Evolutionary conservation across 2,888 invertebrate species (phyloP).

Genomic region (Pseudanteris insignis): DNA sequence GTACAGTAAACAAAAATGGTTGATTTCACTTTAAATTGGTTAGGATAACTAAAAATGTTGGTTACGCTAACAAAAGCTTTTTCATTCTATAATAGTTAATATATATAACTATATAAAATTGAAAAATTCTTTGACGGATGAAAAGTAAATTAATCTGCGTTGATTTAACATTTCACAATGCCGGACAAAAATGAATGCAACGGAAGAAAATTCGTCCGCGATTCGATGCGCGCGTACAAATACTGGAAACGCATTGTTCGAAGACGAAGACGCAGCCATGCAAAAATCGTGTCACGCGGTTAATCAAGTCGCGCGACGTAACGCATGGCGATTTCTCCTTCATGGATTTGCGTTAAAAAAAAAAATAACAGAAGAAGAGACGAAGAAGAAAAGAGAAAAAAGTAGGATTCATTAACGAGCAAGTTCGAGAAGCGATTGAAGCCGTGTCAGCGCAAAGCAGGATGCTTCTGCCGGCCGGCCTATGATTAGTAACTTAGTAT

Average conservation of each 20-base stretch:
- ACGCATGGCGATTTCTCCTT: conserved; percentile 39
- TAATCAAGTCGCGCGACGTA: conserved; percentile 33
- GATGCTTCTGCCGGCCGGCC: conserved; percentile 46
- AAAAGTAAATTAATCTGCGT: too few relatives aligned
- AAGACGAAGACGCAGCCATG: conserved; percentile 38
- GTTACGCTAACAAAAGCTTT: too few relatives aligned
- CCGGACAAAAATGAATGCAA: too few relatives aligned
- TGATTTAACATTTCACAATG: too few relatives aligned
- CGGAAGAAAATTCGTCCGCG: too few relatives aligned
- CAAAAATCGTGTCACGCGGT: conserved; percentile 37
- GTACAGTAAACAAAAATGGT: too few relatives aligned
- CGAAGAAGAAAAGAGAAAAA: conserved; percentile 7
- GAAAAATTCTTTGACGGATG: too few relatives aligned
- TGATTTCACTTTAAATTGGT: too few relatives aligned
- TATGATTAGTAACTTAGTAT: conserved; percentile 56
- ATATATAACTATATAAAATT: too few relatives aligned
- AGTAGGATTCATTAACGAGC: conserved; percentile 31
- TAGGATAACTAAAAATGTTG: too few relatives aligned
- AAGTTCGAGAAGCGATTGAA: conserved; percentile 25
- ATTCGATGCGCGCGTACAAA: neutral
- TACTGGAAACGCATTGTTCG: conserved; percentile 15
- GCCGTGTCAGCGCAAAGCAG: conserved; percentile 41
- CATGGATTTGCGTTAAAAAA: conserved; percentile 44
- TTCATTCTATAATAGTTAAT: too few relatives aligned
- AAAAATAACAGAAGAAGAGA: neutral